Base-by-base conservation (phyloP, 2,113 vertebrate species). In the Jacana jacana region DNA sequence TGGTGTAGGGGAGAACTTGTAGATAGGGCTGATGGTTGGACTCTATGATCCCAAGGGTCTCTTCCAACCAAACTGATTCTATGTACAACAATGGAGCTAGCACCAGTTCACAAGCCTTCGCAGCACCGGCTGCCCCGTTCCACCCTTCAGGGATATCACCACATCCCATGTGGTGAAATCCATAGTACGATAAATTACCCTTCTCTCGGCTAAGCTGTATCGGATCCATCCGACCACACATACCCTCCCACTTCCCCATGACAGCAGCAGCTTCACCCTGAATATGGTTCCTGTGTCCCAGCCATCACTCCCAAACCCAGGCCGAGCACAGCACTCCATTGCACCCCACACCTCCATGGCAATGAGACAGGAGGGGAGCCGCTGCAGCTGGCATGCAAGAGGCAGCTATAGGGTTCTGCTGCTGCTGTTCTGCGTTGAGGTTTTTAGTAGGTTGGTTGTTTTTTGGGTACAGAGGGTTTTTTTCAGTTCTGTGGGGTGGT, bases 341-440 rank as follows among this genome's bases (percentile, higher is more conserved):
- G 48, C 57, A 44, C 6, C 10, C n/a, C 49, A 10, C 4, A 2
- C 1, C 2, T 39, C 83, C 72, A 42, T 13, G 28, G 44, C 40
- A 28, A 30, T 33, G n/a, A 17, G 55, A n/a, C 0, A 35, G 57
- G 13, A 54, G 37, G 15, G 52, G n/a, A n/a, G n/a, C n/a, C n/a
- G n/a, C n/a, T n/a, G n/a, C n/a, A n/a, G 12, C 23, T 61, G 40
- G 14, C 1, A 0, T 13, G 11, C 23, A 14, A 39, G 15, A 48
- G 4, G 11, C 4, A 13, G 42, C 27, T 69, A 15, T 0, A 72
- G 49, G 13, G 11, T 80, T 65, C 8, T 7, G 2, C 0, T 51
- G 35, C 6, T 75, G 54, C 12, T 49, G 12, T 7, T 81, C 24
- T 40, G 23, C 12, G 57, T 10, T 75, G 60, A 63, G 40, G 39